Base-by-base conservation (phyloP, 2,797 vertebrate species). In the Aeoliscus strigatus region DNA sequence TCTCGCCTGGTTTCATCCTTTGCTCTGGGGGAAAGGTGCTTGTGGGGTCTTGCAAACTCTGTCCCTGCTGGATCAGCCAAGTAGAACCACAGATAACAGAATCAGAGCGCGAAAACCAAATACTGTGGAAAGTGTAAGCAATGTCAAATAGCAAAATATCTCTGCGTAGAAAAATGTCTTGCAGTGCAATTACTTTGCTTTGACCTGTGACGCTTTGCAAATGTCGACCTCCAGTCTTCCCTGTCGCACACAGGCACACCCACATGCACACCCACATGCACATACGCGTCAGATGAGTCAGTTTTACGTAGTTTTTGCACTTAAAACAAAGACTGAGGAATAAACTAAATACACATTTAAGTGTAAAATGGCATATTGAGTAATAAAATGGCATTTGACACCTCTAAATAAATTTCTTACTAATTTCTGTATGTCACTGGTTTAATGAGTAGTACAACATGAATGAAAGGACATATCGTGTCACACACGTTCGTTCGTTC, bases 81-180 rank as follows among this genome's bases (percentile, higher is more conserved):
- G 62, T 58, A 70, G 33, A 46, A 46, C 13, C 9, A 60, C 47
- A 41, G 43, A 59, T 76, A 73, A 75, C 62, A 49, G 40, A 70
- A 43, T 50, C 36, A 43, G 51, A 24, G 24, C 56, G 35, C 51
- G 39, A 69, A n/a, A 66, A 53, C 51, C 39, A 56, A 56, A 51
- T 30, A 25, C 29, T 28, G 12, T 10, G 7, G 30, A 39, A 58
- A 57, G 40, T 26, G 14, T 51, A 34, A 50, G 33, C 50, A 9
- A 34, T 27, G 52, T 55, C 26, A 36, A 25, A 39, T 36, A 34
- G 23, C 11, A 34, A 44, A 27, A 50, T 27, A 39, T 8, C 16
- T 25, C n/a, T 14, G 9, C 8, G 6, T 30, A 23, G 55, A 42
- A 50, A 45, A 26, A 31, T 12, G 26, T 39, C 21, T 53, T 53